phyloP scores from a whole-genome alignment of 1,140 invertebrate species.

The Adelges cooleyi region DNA sequence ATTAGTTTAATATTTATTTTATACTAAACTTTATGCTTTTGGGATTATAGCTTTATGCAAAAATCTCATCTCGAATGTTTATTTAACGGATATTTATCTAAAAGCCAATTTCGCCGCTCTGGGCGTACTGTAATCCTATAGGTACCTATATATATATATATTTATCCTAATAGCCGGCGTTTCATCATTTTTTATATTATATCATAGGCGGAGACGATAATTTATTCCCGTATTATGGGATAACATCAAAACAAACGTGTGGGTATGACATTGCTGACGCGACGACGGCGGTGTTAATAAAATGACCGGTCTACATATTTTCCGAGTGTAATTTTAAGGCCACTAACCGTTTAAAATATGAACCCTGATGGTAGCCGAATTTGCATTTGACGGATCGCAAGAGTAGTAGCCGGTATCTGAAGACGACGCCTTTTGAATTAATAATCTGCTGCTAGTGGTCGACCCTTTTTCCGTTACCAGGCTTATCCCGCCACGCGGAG shows the following conservation, averaged over 20 bases:
- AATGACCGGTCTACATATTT: neutral
- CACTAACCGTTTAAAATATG: slow-evolving; percentile 50
- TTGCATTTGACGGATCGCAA: slow-evolving; percentile 50
- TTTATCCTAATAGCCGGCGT: too few relatives aligned
- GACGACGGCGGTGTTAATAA: neutral
- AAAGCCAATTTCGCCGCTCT: neutral
- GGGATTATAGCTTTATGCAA: too few relatives aligned
- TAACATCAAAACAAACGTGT: neutral
- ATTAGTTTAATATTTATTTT: too few relatives aligned
- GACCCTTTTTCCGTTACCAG: slow-evolving; percentile 47
- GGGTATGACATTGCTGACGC: neutral
- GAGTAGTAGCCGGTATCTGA: slow-evolving; percentile 48
- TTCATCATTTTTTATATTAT: too few relatives aligned
- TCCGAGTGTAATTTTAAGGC: slow-evolving; percentile 3
- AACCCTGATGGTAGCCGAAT: slow-evolving; percentile 47
- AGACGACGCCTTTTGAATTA: slow-evolving; percentile 46
- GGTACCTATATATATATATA: too few relatives aligned
- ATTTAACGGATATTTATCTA: too few relatives aligned
- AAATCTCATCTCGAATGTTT: too few relatives aligned
- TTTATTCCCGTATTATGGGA: too few relatives aligned
- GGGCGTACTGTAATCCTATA: too few relatives aligned
- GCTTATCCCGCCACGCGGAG: slow-evolving; percentile 45
- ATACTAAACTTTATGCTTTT: too few relatives aligned
- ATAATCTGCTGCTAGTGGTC: slow-evolving; percentile 47
- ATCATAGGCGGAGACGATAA: too few relatives aligned